phyloP scores from a whole-genome alignment of 2,113 vertebrate species.

The Oryzias curvinotus region DNA sequence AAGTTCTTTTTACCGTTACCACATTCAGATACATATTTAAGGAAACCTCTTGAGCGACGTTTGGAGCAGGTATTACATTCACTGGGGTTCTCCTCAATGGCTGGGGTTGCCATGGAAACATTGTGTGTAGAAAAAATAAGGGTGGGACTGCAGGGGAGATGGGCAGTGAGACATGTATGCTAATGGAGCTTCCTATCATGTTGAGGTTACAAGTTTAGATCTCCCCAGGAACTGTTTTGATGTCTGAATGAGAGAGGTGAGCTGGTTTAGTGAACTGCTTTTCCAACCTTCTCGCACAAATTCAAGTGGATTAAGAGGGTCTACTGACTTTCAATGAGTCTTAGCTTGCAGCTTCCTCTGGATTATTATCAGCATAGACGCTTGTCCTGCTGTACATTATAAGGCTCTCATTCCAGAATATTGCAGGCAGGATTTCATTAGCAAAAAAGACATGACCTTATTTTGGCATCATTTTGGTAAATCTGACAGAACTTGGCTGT shows the following conservation, averaged over 20 bases:
- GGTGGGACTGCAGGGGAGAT: conserved; percentile 54
- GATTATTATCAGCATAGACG: neutral
- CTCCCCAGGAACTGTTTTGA: conserved; percentile 30
- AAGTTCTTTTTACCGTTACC: conserved; percentile 7
- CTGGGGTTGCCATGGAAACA: conserved; percentile 80
- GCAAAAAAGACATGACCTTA: conserved; percentile 9
- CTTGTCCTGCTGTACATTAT: neutral
- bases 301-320: conserved; percentile 4
- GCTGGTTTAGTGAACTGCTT: conserved; percentile 16
- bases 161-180: conserved; percentile 61
- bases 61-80: conserved; percentile 49
- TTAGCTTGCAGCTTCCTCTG: neutral
- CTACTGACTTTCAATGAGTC: neutral
- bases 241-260: conserved; percentile 36
- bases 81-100: conserved; percentile 62
- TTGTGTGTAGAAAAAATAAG: conserved; percentile 49
- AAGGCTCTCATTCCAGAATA: conserved; percentile 6
- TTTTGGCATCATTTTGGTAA: conserved; percentile 13
- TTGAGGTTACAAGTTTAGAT: conserved; percentile 37
- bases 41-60: conserved; percentile 25
- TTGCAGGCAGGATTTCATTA: conserved; percentile 5
- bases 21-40: conserved; percentile 41
- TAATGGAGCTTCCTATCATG: conserved; percentile 55
- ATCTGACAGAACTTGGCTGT: conserved; percentile 4
- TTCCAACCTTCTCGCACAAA: conserved; percentile 18